Conservation (phyloP, 2,888 invertebrate genomes). For the Agrochola circellaris region DNA sequence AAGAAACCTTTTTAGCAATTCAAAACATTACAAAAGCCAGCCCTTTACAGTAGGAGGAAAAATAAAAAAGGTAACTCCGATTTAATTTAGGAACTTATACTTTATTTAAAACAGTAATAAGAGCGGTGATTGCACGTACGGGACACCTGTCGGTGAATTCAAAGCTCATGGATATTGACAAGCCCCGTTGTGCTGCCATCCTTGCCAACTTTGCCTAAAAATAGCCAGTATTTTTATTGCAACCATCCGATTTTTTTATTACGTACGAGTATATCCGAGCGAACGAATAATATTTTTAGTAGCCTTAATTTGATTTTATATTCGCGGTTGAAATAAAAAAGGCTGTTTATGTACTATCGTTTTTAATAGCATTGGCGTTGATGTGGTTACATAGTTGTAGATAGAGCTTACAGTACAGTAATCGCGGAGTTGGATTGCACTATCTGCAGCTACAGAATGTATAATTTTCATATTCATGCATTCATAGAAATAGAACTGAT, state of each 20-base stretch:
- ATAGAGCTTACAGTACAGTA: too few species aligned
- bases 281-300: slow-evolving; percentile 50
- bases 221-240: slow-evolving; percentile 54
- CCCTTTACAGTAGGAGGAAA: not conserved
- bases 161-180: slow-evolving; percentile 43
- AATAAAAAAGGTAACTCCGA: not conserved
- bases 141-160: slow-evolving; percentile 48
- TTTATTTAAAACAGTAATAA: slow-evolving; percentile 42
- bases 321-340: slow-evolving; percentile 26
- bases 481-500: not conserved
- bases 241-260: slow-evolving; percentile 54
- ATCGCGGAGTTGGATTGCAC: too few species aligned
- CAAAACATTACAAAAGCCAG: slow-evolving; percentile 14
- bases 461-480: not conserved
- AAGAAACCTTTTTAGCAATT: slow-evolving; percentile 2
- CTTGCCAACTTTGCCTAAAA: slow-evolving; percentile 52
- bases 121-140: slow-evolving; percentile 19
- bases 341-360: slow-evolving; percentile 33
- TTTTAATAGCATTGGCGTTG: slow-evolving; percentile 24
- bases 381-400: not conserved
- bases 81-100: slow-evolving; percentile 38
- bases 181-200: slow-evolving; percentile 6
- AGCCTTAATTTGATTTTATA: slow-evolving; percentile 46
- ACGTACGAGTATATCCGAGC: slow-evolving; percentile 45
- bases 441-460: not conserved